Conservation (phyloP, 2,113 vertebrate genomes). For the Burhinus bistriatus region DNA sequence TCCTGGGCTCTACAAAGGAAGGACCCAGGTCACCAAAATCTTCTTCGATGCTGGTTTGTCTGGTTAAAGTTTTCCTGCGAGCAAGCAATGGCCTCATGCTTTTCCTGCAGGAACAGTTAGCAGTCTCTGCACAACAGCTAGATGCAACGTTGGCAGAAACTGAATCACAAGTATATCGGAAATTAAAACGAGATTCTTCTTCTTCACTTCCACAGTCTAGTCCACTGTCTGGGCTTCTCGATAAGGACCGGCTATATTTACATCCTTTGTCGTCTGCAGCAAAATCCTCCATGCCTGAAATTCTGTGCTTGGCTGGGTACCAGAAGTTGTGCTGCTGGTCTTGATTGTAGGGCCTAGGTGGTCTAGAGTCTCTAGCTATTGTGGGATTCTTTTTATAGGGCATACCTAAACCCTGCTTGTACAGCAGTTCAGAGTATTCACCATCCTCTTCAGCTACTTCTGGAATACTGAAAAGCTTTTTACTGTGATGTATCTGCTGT, state of each 20-base stretch:
- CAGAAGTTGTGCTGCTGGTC: slow-evolving; percentile 63
- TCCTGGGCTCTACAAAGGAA: slow-evolving; percentile 67
- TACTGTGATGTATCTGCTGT: slow-evolving; percentile 83
- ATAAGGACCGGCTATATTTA: slow-evolving; percentile 71
- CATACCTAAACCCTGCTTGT: slow-evolving; percentile 62
- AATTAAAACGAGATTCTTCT: slow-evolving; percentile 76
- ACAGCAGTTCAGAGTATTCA: slow-evolving; percentile 56
- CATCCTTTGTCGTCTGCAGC: slow-evolving; percentile 69
- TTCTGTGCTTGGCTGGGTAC: slow-evolving; percentile 60
- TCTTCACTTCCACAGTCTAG: slow-evolving; percentile 96
- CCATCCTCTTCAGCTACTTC: slow-evolving; percentile 93
- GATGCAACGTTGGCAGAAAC: slow-evolving; percentile 40
- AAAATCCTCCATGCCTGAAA: slow-evolving; percentile 64
- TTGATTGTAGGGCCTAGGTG: slow-evolving; percentile 56
- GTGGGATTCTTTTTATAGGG: slow-evolving; percentile 16
- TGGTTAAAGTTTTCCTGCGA: slow-evolving; percentile 86
- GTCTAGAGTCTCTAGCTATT: slow-evolving; percentile 8
- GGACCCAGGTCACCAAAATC: slow-evolving; percentile 80
- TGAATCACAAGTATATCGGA: slow-evolving; percentile 54
- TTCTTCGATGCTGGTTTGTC: slow-evolving; percentile 91
- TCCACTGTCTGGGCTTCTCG: slow-evolving; percentile 94
- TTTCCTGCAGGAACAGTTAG: slow-evolving; percentile 69
- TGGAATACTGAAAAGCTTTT: slow-evolving; percentile 95
- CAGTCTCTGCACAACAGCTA: slow-evolving; percentile 51
- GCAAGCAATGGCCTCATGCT: slow-evolving; percentile 76